Percentiles rank a stretch among this genome's conserved stretches.
These are phyloP conservation scores for Zygogramma bicolorata DNA, from an alignment of 2,888 invertebrate genomes.

Conservation along the genomic window DNA sequence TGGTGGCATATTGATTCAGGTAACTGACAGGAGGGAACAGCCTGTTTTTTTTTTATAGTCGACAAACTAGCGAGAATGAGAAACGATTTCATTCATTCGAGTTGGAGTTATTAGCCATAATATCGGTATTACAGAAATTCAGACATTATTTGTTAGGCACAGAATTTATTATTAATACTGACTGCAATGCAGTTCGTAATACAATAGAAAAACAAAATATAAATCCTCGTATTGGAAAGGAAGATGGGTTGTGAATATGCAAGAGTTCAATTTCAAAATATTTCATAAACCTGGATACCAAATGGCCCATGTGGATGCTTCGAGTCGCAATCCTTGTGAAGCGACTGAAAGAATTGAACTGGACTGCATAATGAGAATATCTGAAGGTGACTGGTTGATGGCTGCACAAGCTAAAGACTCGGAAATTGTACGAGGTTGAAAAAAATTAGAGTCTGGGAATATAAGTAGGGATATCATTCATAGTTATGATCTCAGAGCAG, in stretches of 20 bases:
- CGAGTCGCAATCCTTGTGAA: constrained; percentile 26
- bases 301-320: constrained; percentile 31
- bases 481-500: constrained; percentile 30
- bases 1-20: constrained; percentile 36
- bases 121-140: not conserved
- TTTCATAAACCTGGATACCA: constrained; percentile 10
- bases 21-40: constrained; percentile 22
- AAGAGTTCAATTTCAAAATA: constrained; percentile 25
- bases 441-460: constrained; percentile 33
- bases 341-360: not conserved
- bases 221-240: constrained; percentile 26
- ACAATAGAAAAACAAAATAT: constrained; percentile 9
- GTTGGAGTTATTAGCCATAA: constrained; percentile 32
- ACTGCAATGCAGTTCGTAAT: constrained; percentile 11
- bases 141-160: constrained; percentile 11
- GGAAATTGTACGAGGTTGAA: no score
- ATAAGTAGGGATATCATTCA: constrained; percentile 34
- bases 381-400: constrained; percentile 5
- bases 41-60: constrained; percentile 32
- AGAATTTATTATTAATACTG: constrained; percentile 16
- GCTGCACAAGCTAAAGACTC: no score
- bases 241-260: constrained; percentile 24
- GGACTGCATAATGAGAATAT: not conserved
- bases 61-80: constrained; percentile 26
- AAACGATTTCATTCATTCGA: no score